Evolutionary conservation across 2,113 vertebrate genomes (phyloP), one percentile per base, ranked within the genome.

Genomic region (Holacanthus passer): DNA sequence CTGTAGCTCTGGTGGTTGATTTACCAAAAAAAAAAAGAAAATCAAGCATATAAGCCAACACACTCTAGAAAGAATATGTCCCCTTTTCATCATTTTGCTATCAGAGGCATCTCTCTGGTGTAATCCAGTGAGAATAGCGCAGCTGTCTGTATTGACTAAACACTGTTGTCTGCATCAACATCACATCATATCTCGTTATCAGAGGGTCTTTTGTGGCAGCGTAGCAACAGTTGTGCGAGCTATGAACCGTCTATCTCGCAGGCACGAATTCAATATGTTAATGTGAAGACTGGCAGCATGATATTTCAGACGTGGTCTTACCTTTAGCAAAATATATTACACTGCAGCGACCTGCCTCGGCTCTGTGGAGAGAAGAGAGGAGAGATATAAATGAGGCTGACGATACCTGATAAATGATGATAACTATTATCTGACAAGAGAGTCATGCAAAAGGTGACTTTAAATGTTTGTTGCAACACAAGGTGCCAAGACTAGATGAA

Each of bases 291-390:
- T 67, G 74, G 9, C 31, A 41, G 47, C n/a, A 27, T 39, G 71
- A 69, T 58, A 50, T 82, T 79, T 75, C 41, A 65, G 56, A 76
- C 2, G 29, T 67, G 35, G 41, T 73, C 94, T 93, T 95, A 95
- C 95, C 95, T 94, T 91, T 72, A 79, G 83, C 20, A 67, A 77
- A 87, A 83, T 66, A 73, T 88, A 82, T 93, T 91, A 88, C 31
- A 75, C 87, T 67, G 89, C 75, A 82, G 74, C 14, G 39, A 79
- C 62, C 58, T 16, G 29, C 86, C 76, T 89, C 74, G 80, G 76
- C 69, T 89, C 94, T 94, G 90, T 79, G 72, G 58, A 68, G 65
- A 81, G 55, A 31, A 69, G 53, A 77, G 27, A 78, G 39, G 39
- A 75, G 13, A 89, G 19, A 83, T n/a, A n/a, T n/a, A n/a, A n/a